phyloP scores from a whole-genome alignment of 2,113 vertebrate species.

The Platichthys flesus region DNA sequence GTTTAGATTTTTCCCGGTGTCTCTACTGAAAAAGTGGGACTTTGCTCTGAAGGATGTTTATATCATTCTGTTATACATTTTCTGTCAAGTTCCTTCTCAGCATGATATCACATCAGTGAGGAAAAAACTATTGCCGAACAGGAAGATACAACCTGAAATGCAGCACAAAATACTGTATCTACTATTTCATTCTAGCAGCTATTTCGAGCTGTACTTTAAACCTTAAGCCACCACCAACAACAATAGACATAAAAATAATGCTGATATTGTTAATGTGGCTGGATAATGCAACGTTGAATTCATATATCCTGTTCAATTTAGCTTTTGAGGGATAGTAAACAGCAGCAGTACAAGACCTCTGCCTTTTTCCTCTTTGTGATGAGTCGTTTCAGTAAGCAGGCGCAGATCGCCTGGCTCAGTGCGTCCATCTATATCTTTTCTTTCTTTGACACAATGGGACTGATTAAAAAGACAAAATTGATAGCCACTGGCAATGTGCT shows the following conservation, averaged over 20 bases:
- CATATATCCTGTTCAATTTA: constrained; percentile 12
- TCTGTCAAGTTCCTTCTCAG: constrained; percentile 2
- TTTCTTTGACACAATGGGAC: constrained; percentile 60
- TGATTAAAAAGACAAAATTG: constrained; percentile 70
- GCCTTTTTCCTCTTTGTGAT: constrained; percentile 21
- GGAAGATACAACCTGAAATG: neutral
- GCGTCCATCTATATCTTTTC: constrained; percentile 25
- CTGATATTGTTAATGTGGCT: neutral
- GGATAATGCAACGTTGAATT: constrained; percentile 5
- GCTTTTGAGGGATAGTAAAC: constrained; percentile 8
- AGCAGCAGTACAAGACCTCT: neutral
- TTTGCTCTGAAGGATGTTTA: neutral
- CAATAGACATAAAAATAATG: neutral
- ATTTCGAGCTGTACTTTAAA: neutral
- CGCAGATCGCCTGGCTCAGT: constrained; percentile 1
- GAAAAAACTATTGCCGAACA: neutral
- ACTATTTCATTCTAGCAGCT: neutral
- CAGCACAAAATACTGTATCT: neutral
- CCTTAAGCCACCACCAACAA: neutral
- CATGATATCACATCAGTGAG: neutral
- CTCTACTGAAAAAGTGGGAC: constrained; percentile 1
- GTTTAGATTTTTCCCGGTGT: neutral
- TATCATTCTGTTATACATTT: neutral
- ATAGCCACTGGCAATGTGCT: constrained; percentile 44
- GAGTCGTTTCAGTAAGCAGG: constrained; percentile 37